Base-by-base conservation (phyloP, 2,888 invertebrate genomes). In the Kuschelorhynchus macadamiae region DNA sequence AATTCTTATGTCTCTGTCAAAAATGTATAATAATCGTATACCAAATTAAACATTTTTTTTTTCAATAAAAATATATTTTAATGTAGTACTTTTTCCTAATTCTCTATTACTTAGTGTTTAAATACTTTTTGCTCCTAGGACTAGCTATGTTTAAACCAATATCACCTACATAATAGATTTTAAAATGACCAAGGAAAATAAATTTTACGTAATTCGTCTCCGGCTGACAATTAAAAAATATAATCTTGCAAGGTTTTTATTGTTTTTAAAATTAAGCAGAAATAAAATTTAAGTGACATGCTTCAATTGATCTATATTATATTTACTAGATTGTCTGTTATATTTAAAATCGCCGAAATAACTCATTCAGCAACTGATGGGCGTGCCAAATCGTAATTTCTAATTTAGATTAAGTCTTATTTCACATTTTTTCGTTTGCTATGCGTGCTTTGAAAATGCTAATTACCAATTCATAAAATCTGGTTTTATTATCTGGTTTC, bases 281-380 rank as follows among this genome's bases (percentile, higher is more conserved):
- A 66, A 66, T 66, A 53, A 59, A 52, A 56, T 66, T 52, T 44
- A 46, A 53, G 59, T 53, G 59, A 66, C 59, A 66, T 41, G 59
- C 50, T 66, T 66, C 59, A 66, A 57, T 44, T 46, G 52, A 33
- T 50, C 46, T 46, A 66, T 53, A 52, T 59, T 59, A 53, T 52
- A 53, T 61, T 50, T 61, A 52, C 39, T 49, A 14, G 60, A 60
- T 36, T 61, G 50, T 12, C 42, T 16, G 52, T 8, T 61, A 61
- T 41, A 61, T 61, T 61, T 61, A 61, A 52, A 61, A 32, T 17
- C 42, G 25, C 42, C 42, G 11, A 55, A 55, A 55, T 55, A 55
- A 17, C 55, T 42, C 55, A 55, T 55, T 55, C 55, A 42, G 41
- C 25, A 55, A 20, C 42, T 17, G 41, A 55, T 55, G 42, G 42